Evolutionary conservation across 2,797 vertebrate genomes (phyloP), one percentile per base, ranked within the genome.

Genomic region (Pelodytes ibericus): DNA sequence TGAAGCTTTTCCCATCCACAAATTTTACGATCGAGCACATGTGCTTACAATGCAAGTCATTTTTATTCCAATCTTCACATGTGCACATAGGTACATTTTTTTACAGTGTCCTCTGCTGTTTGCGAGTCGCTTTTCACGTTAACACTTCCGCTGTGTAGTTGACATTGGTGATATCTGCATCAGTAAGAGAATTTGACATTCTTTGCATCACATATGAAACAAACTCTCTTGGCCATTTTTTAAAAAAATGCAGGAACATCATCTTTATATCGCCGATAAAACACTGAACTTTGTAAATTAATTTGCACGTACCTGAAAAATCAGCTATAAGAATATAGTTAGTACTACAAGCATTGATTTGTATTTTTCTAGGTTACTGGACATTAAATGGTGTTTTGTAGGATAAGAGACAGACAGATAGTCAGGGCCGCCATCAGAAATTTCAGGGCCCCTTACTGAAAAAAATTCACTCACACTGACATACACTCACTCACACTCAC

Each of bases 301-400:
- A 56, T 56, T 56, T 56, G 51, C n/a, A 56, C 51, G 4, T 56
- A 56, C 20, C 51, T 56, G 51, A 22, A 56, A 56, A 56, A 56
- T 49, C 10, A 49, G 4, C 20, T 15, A 22, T 22, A 9, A 8
- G 1, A 10, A 0, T 22, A 3, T 22, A 25, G 51, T 5, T 56
- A 22, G 51, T 56, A 1, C 24, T 56, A 13, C 24, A 56, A 22
- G 6, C 51, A 56, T 56, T 56, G n/a, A 56, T 56, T 56, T 22
- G 20, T 56, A 56, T 56, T 56, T 56, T 56, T 56, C 51, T 56
- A 56, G 5, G 24, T 56, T 56, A 47, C 18, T 6, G 22, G 51
- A 56, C 51, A 24, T 25, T 22, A 22, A 56, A 56, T 25, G 18
- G 18, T 47, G n/a, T 2, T 47, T 57, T 57, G 53, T 57, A 2